Base-by-base conservation (phyloP, 2,797 vertebrate species). In the Sebastiscus tertius region DNA sequence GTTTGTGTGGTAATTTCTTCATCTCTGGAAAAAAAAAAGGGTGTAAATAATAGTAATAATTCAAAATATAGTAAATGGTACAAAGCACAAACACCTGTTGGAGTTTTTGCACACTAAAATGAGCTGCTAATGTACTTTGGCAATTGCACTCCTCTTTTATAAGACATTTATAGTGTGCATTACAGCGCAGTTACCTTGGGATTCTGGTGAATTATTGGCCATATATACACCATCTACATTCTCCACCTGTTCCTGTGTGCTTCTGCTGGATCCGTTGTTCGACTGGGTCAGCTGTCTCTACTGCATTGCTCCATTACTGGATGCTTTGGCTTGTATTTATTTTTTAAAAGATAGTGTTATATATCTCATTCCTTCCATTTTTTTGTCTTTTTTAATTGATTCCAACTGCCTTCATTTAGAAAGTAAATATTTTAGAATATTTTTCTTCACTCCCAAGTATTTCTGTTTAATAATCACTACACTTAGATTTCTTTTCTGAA, bases 231-330 rank as follows among this genome's bases (percentile, higher is more conserved):
- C 52, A 54, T 78, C 67, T 65, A 62, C 60, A 14, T 16, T 59
- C 68, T 31, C 60, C 52, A 81, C 56, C 79, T 86, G 52, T 72
- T 77, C 42, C 26, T 75, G 9, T 77, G 49, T 81, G 60, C 79
- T 77, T 67, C 62, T 13, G 7, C 61, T 66, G 60, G 18, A 86
- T 52, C 58, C 8, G 11, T 72, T 72, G 61, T n/a, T 81, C 1
- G 0, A 33, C 34, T 49, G 27, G 26, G 54, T 73, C 66, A 36
- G 20, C 26, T 26, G 33, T 62, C 34, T 36, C 4, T 29, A 12
- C 60, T 77, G 68, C 8, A 6, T n/a, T 46, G 2, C 8, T 56
- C 11, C 33, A 36, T 5, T 13, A 54, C 14, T 22, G 8, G 20
- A 54, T 55, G 14, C 13, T 59, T 18, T 33, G 64, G 1, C 33